Conservation (phyloP, 2,797 vertebrate species). For the Agapornis canus region DNA sequence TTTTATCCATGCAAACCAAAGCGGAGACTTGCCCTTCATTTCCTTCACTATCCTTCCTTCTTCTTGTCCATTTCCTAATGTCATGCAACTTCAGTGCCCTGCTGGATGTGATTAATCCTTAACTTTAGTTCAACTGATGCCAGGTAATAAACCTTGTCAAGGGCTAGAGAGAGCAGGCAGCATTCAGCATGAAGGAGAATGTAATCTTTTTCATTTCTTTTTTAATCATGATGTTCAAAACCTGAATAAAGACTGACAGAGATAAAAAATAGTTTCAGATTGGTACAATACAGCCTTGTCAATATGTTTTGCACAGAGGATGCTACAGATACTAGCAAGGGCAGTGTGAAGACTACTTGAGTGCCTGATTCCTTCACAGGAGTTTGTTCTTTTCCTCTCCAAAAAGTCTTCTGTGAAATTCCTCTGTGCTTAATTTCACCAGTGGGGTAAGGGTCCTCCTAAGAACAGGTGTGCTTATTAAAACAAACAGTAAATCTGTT, state of each 20-base stretch:
- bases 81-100: neutral
- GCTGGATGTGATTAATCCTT: neutral
- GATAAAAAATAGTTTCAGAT: neutral
- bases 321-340: neutral
- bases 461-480: neutral
- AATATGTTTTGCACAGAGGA: neutral
- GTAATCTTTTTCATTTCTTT: neutral
- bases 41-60: neutral
- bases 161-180: neutral
- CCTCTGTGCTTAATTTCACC: neutral
- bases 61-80: neutral
- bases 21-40: neutral
- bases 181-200: neutral
- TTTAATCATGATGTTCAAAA: neutral
- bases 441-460: neutral
- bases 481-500: neutral
- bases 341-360: neutral
- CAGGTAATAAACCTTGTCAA: neutral
- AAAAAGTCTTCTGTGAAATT: neutral
- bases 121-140: neutral
- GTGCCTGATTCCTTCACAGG: neutral
- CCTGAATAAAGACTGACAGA: neutral
- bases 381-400: neutral
- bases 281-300: neutral
- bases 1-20: neutral